Evolutionary conservation across 1,140 invertebrate genomes (phyloP).

Genomic region (Zaprionus taronus): DNA sequence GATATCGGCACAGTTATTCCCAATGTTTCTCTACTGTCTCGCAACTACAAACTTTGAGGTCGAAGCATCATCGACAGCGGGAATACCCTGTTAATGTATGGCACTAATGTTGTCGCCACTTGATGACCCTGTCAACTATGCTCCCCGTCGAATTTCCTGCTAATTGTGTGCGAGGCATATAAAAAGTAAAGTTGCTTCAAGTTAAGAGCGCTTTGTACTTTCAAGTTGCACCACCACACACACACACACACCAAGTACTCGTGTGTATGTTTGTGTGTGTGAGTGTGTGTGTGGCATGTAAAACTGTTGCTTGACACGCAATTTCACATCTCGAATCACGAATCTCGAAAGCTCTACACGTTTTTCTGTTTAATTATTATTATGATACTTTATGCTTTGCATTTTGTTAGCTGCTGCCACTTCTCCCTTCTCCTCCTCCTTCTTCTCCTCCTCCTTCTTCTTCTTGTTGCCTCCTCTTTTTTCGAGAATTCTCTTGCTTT

Average conservation of each 20-base stretch:
- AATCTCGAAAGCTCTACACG: slow-evolving; percentile 33
- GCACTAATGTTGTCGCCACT: background rate
- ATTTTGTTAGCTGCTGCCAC: background rate
- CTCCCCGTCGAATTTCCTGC: background rate
- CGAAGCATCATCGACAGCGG: background rate
- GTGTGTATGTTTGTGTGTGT: background rate
- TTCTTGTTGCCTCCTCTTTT: background rate
- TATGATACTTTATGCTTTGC: slow-evolving; percentile 35
- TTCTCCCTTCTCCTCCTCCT: too few relatives aligned
- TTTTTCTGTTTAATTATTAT: slow-evolving; percentile 37
- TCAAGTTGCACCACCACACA: background rate
- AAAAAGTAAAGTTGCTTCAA: slow-evolving; percentile 5
- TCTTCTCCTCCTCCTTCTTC: too few relatives aligned
- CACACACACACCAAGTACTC: background rate
- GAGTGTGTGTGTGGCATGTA: slow-evolving; percentile 1
- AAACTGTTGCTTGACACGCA: slow-evolving; percentile 11
- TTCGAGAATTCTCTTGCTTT: slow-evolving; percentile 1
- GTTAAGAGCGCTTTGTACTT: slow-evolving; percentile 14
- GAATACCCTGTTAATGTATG: background rate
- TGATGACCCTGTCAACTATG: background rate
- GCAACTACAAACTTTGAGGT: background rate
- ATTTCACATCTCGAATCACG: slow-evolving; percentile 18
- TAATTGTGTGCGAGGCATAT: slow-evolving; percentile 1
- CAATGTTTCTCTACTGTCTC: too few relatives aligned
- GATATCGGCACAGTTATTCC: too few relatives aligned